Evolutionary conservation across 2,113 vertebrate species (phyloP), one percentile per base, ranked within the genome.

Genomic region (Electrona antarctica): DNA sequence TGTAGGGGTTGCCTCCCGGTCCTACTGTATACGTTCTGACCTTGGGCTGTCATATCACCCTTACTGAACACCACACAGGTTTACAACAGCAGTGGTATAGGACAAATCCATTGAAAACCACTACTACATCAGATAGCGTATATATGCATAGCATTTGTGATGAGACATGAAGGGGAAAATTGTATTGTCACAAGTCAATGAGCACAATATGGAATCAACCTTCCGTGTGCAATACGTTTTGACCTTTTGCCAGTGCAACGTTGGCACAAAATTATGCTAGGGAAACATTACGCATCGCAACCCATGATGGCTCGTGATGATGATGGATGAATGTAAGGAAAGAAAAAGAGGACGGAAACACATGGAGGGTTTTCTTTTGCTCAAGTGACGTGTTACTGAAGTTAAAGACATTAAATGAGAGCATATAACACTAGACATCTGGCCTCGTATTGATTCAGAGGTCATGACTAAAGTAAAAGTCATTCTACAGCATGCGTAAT

Each of bases 51-150:
- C 28, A 63, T 7, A 64, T 41, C 33, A 41, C 48, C 29, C 61
- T 21, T 14, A 29, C 66, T 61, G 61, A 78, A 70, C 62, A 54
- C 15, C 46, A 63, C 65, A 54, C 73, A 77, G 62, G 60, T 66
- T 41, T 6, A 41, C 33, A 41, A 2, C 33, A 41, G 33, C 5
- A 6, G 33, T 21, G 21, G 21, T 21, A 2, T 41, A 41, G 3
- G 33, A 6, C 33, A 41, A 41, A 51, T 69, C 60, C 71, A 60
- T 45, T 60, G 52, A 64, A 51, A 60, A 56, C 14, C 14, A 28
- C 56, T 7, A 8, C 11, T 41, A 59, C 58, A 57, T 14, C 64
- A 64, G 14, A 58, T 41, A 41, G 33, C 33, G 5, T 21, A 4
- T 21, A 4, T 28, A 58, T 29, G 56, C 2, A 52, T 9, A 52